Percentiles rank a stretch among this genome's conserved stretches.
Evolutionary conservation across 2,113 vertebrate genomes (phyloP).

Genomic region (Thamnophis sirtalis): DNA sequence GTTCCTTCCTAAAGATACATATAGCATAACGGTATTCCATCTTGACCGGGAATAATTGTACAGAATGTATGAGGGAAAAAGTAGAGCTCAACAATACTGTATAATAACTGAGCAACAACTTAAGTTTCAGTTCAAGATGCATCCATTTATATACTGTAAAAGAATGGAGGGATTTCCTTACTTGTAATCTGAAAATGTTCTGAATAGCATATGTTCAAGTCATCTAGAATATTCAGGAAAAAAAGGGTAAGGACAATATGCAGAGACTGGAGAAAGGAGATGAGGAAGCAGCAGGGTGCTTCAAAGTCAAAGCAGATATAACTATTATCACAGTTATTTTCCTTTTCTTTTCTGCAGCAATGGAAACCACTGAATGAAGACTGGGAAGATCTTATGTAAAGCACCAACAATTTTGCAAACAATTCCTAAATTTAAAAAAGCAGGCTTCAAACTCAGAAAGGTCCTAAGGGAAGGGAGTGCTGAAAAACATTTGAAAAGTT

Average conservation of each 20-base stretch:
- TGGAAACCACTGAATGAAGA: background rate
- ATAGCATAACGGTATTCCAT: background rate
- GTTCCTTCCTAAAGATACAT: background rate
- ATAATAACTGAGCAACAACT: background rate
- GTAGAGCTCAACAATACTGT: background rate
- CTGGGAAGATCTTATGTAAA: background rate
- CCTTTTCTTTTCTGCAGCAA: background rate
- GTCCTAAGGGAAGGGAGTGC: background rate
- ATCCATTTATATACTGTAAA: background rate
- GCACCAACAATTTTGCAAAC: background rate
- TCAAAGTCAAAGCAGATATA: slow-evolving; percentile 18
- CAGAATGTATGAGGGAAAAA: background rate
- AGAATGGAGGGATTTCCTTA: background rate
- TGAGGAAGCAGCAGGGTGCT: background rate
- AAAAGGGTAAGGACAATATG: accelerated
- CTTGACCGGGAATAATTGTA: background rate
- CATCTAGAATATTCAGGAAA: accelerated
- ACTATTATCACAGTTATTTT: background rate
- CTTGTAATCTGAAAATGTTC: background rate
- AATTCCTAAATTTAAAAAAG: background rate
- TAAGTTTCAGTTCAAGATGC: background rate
- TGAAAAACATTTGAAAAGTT: slow-evolving; percentile 11
- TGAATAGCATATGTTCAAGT: background rate
- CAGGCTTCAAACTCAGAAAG: background rate
- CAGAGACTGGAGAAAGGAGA: accelerated